Evolutionary conservation across 2,888 invertebrate genomes (phyloP), one percentile per base, ranked within the genome.

Genomic region (Sinhomidia bicolor): DNA sequence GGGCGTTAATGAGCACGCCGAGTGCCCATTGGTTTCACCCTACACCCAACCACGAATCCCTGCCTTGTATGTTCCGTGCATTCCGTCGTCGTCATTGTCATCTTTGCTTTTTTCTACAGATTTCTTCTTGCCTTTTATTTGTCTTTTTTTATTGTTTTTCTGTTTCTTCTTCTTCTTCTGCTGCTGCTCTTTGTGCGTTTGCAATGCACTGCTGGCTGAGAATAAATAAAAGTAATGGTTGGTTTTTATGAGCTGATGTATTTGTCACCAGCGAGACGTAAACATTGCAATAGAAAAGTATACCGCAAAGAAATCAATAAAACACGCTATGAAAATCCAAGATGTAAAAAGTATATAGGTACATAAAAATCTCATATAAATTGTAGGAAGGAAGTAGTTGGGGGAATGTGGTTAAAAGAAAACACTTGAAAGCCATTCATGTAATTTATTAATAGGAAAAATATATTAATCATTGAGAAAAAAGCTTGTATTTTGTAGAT

Each of bases 1-100:
- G 91, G 92, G 92, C 91, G 92, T 92, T 92, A 92, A 92, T 92
- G 92, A 92, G 90, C 90, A 89, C 90, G 89, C 91, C 85, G 91
- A 91, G 91, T 90, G 90, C 91, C 92, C 92, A 92, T 91, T 92
- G 92, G 91, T 91, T 90, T 91, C 89, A 76, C 90, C 90, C 89
- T 88, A 87, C 88, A 89, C 85, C 89, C 90, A 89, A 89, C 91
- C 90, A 91, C 90, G 90, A 91, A 91, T 91, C 91, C 91, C 89
- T 78, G 89, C 86, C 79, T 78, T n/a, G n/a, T n/a, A n/a, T 86
- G 80, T 88, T 84, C 80, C 84, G 78, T 78, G 20, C 65, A 60
- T 65, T 65, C 65, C n/a, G n/a, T n/a, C 81, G 68, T 88, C 84
- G 76, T 76, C 88, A 78, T 88, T 85, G 90, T 90, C 88, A 88